phyloP scores from a whole-genome alignment of 2,888 invertebrate genomes.

The Lamellibrachia columna region DNA sequence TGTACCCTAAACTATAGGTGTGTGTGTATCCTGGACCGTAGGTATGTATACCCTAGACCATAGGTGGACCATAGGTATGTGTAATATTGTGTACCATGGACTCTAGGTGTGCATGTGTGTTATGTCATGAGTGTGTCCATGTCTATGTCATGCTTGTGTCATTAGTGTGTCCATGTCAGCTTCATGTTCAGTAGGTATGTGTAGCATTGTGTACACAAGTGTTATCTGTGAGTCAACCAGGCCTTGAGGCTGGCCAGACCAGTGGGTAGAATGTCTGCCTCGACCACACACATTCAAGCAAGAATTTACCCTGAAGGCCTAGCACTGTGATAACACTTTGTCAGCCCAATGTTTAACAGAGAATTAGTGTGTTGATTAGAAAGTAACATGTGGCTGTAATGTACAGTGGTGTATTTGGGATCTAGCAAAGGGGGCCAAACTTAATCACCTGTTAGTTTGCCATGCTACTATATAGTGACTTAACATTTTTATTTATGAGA shows the following conservation, averaged over 20 bases:
- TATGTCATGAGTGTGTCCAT: not conserved
- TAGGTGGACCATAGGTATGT: not conserved
- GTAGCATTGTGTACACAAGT: not conserved
- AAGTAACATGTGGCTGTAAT: not conserved
- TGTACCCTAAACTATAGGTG: no score
- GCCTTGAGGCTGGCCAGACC: not conserved
- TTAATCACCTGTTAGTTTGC: no score
- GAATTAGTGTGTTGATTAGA: not conserved
- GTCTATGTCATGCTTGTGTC: not conserved
- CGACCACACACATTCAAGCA: not conserved
- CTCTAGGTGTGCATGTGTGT: not conserved
- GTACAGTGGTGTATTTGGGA: not conserved
- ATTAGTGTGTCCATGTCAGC: not conserved
- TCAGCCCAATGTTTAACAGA: not conserved
- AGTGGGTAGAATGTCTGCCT: not conserved
- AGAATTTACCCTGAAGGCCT: not conserved
- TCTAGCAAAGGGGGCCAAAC: no score
- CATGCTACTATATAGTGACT: no score
- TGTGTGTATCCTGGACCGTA: no score
- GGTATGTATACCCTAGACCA: not conserved
- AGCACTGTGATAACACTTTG: not conserved
- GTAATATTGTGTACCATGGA: not conserved
- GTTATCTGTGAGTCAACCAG: not conserved
- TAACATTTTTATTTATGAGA: no score
- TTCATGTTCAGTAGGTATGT: not conserved